phyloP scores from a whole-genome alignment of 2,113 vertebrate species.

The Miniopterus natalensis region DNA sequence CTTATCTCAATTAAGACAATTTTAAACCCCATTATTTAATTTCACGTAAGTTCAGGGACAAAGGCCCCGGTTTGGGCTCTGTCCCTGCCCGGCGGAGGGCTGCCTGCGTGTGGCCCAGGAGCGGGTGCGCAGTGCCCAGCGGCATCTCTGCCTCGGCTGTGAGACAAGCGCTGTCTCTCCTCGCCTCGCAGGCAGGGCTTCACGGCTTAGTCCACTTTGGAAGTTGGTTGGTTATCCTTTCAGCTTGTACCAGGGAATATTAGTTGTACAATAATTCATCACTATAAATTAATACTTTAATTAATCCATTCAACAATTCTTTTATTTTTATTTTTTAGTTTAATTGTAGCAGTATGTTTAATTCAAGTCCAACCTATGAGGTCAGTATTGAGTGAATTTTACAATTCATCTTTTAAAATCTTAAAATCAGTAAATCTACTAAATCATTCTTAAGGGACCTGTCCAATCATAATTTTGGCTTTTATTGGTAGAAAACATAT shows the following conservation, averaged over 20 bases:
- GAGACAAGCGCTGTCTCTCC: not conserved
- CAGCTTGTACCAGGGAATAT: not conserved
- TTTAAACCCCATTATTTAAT: not conserved
- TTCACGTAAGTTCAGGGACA: not conserved
- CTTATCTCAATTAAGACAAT: not conserved
- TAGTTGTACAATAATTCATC: not conserved
- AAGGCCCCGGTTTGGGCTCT: not conserved
- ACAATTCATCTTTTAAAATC: constrained; percentile 73
- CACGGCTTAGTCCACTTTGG: not conserved
- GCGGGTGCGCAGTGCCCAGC: not conserved
- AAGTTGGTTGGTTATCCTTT: not conserved
- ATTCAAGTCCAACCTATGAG: not conserved
- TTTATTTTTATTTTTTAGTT: not conserved
- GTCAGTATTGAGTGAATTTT: constrained; percentile 54
- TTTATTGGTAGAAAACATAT: constrained; percentile 63
- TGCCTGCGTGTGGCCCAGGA: not conserved
- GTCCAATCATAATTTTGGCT: constrained; percentile 58
- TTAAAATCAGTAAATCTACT: constrained; percentile 51
- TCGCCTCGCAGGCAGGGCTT: not conserved
- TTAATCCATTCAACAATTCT: not conserved
- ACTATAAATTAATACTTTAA: not conserved
- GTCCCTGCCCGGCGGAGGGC: not conserved
- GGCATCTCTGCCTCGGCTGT: not conserved
- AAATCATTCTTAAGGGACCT: constrained; percentile 72
- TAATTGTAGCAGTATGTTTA: constrained; percentile 37